phyloP scores from a whole-genome alignment of 1,140 invertebrate genomes.

The Danaus plexippus region DNA sequence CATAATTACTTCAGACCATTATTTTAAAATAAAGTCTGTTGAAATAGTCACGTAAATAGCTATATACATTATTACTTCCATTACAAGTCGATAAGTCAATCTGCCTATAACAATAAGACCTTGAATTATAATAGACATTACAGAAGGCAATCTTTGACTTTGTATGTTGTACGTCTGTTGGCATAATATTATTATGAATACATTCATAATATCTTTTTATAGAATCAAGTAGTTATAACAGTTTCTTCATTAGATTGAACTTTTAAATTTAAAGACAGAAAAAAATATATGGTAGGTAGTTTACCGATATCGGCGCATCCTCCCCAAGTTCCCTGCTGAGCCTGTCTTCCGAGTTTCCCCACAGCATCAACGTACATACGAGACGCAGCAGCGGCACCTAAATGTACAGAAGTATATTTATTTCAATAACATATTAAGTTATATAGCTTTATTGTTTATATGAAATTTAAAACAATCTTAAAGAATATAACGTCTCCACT shows the following conservation, averaged over 20 bases:
- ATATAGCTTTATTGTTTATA: conserved; percentile 2
- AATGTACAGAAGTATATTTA: conserved; percentile 4
- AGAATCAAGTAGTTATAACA: too few species aligned
- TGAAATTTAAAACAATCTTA: conserved; percentile 3
- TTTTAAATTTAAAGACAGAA: too few species aligned
- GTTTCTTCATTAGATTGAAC: too few species aligned
- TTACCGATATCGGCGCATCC: conserved; percentile 92
- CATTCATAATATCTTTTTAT: too few species aligned
- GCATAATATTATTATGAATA: too few species aligned
- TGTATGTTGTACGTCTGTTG: too few species aligned
- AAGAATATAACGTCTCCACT: conserved; percentile 9
- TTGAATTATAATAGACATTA: conserved; percentile 4
- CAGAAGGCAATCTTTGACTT: too few species aligned
- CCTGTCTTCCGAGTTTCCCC: conserved; percentile 87
- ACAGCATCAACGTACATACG: conserved; percentile 89
- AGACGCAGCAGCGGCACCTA: conserved; percentile 89
- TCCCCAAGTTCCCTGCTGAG: conserved; percentile 89
- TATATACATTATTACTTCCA: conserved; percentile 11
- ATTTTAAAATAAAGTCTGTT: background rate
- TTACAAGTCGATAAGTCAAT: conserved; percentile 10
- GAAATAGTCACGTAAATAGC: conserved; percentile 4
- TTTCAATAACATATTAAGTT: conserved; percentile 5
- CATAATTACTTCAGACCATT: conserved; percentile 5
- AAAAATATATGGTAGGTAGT: conserved; percentile 24
- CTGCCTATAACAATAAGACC: conserved; percentile 5